Evolutionary conservation across 2,888 invertebrate species (phyloP).

Genomic region (Entomobrya multifasciata): DNA sequence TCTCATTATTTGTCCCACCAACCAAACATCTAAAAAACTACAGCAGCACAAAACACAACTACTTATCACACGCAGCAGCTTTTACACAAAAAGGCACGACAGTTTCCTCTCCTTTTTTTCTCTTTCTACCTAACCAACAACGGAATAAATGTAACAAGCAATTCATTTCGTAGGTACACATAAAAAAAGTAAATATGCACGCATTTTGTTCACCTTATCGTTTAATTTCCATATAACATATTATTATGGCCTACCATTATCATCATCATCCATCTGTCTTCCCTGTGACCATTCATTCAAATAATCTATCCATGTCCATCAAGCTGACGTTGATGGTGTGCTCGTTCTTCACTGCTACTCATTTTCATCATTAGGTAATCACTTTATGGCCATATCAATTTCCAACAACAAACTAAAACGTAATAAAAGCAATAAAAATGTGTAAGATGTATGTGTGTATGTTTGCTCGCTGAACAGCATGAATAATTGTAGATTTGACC

Average conservation of each 20-base stretch:
- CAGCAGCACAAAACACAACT: no score
- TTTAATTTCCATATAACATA: constrained; percentile 53
- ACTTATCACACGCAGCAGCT: neutral
- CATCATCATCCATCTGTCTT: constrained; percentile 58
- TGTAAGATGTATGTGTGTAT: constrained; percentile 7
- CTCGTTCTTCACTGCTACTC: constrained; percentile 7
- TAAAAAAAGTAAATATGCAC: constrained; percentile 38
- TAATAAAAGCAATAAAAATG: neutral
- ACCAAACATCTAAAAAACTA: constrained; percentile 3
- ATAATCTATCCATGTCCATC: constrained; percentile 16
- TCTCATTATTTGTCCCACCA: constrained; percentile 58
- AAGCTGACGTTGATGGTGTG: constrained; percentile 20
- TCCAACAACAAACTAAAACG: constrained; percentile 20
- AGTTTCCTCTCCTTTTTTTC: constrained; percentile 3
- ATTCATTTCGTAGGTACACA: neutral
- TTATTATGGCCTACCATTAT: constrained; percentile 27
- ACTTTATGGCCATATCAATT: constrained; percentile 54
- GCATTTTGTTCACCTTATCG: constrained; percentile 48
- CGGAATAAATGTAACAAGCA: constrained; percentile 42
- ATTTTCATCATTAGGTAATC: constrained; percentile 48
- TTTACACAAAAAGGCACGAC: neutral
- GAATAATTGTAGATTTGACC: constrained; percentile 48
- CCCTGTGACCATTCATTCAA: constrained; percentile 33
- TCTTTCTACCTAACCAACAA: neutral
- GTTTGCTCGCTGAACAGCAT: constrained; percentile 32